phyloP scores from a whole-genome alignment of 2,888 invertebrate genomes.

The Carpatolechia fugitivella region DNA sequence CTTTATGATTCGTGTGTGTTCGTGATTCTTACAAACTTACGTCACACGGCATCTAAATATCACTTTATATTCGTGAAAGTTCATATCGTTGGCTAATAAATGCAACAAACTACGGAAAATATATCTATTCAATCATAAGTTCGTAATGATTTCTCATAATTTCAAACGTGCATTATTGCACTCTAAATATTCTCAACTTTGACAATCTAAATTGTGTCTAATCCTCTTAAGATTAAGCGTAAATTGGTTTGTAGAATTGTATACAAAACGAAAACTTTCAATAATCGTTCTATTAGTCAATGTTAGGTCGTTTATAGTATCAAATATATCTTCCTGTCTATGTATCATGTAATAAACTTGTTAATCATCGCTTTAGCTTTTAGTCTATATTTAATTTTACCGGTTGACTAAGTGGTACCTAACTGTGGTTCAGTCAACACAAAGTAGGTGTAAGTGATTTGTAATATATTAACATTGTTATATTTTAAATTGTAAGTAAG shows the following conservation, averaged over 20 bases:
- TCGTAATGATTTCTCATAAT: constrained; percentile 17
- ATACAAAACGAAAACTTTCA: constrained; percentile 18
- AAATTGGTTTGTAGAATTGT: neutral
- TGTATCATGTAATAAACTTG: constrained; percentile 18
- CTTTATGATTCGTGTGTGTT: neutral
- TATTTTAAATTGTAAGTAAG: no score
- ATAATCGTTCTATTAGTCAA: constrained; percentile 20
- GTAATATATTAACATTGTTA: neutral
- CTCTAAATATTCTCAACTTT: neutral
- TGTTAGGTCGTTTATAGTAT: constrained; percentile 19
- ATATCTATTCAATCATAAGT: constrained; percentile 17
- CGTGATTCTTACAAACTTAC: constrained; percentile 9
- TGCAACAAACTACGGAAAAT: constrained; percentile 4
- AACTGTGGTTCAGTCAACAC: neutral
- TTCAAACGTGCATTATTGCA: constrained; percentile 12
- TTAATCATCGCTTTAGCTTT: constrained; percentile 7
- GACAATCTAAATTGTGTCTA: neutral
- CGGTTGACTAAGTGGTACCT: neutral
- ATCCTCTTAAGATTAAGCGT: neutral
- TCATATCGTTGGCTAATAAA: constrained; percentile 8
- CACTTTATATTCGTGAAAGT: constrained; percentile 18
- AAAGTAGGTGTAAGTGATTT: neutral
- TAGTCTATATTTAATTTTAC: neutral
- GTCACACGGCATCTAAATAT: constrained; percentile 4
- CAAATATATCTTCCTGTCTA: constrained; percentile 18